phyloP scores from a whole-genome alignment of 2,888 invertebrate genomes.

The Diaprepes abbreviatus region DNA sequence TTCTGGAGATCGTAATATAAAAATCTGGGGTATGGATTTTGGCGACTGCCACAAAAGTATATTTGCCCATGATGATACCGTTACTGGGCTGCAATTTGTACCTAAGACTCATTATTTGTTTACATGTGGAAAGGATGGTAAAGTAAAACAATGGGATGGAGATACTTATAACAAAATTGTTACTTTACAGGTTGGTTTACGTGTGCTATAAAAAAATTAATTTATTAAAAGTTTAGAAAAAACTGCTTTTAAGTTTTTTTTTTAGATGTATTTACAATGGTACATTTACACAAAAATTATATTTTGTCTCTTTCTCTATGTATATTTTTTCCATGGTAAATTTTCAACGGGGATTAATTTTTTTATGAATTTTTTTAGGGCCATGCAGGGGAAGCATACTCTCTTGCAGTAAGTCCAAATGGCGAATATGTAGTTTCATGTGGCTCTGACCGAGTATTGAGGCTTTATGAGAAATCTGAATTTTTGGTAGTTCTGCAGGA shows the following conservation, averaged over 20 bases:
- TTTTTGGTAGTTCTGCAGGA: constrained; percentile 95
- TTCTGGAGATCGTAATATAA: constrained; percentile 94
- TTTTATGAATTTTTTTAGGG: constrained; percentile 78
- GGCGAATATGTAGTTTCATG: constrained; percentile 84
- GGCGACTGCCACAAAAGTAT: constrained; percentile 98
- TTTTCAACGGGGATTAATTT: too few relatives aligned
- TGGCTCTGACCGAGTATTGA: constrained; percentile 89
- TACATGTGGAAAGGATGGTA: constrained; percentile 93
- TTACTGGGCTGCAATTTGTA: constrained; percentile 90
- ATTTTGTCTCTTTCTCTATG: too few relatives aligned
- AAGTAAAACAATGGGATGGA: constrained; percentile 97
- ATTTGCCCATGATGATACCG: constrained; percentile 96
- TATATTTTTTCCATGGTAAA: too few relatives aligned
- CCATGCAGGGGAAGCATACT: constrained; percentile 85
- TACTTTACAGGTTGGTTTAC: constrained; percentile 78
- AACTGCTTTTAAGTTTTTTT: too few relatives aligned
- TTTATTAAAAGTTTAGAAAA: too few relatives aligned
- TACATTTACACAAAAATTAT: too few relatives aligned
- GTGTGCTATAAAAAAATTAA: too few relatives aligned
- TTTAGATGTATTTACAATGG: too few relatives aligned
- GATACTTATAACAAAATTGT: constrained; percentile 92
- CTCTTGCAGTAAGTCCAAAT: constrained; percentile 83
- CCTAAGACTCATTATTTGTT: constrained; percentile 94
- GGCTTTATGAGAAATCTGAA: constrained; percentile 87
- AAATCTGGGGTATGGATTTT: constrained; percentile 98